Evolutionary conservation across 1,140 invertebrate species (phyloP), one percentile per base, ranked within the genome.

Genomic region (Atta cephalotes): DNA sequence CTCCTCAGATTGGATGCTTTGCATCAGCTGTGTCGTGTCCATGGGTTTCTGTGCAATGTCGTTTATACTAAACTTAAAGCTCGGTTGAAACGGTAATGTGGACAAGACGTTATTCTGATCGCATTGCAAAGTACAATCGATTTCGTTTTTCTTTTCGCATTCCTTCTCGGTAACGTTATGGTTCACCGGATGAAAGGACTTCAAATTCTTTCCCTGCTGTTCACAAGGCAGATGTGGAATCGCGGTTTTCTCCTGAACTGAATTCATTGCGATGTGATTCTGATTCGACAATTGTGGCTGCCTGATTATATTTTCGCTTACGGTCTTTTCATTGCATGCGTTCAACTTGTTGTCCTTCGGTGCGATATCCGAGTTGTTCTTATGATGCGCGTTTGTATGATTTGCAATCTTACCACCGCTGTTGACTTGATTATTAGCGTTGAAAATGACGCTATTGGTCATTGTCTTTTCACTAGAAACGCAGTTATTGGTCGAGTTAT

Each of bases 1-100:
- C 14, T 94, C 92, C 71, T 94, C 93, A 12, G 94, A 95, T 76
- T 94, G 93, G 49, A 95, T 95, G 53, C 92, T 94, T 70, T 94
- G 93, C 80, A 94, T 92, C 39, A 94, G 71, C 21, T 91, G 92
- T 5, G 84, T 76, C 7, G 91, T 85, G n/a, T 92, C 92, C 4
- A 91, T 80, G 4, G 92, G 45, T 12, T 93, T 93, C 45, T 93
- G 87, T 45, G 91, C 80, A 35, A 91, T 78, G 7, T 94, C 94
- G 53, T 84, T 93, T 60, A 90, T 87, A 18, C 88, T 90, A 60
- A 93, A 94, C 78, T 93, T 94, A 80, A 93, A 93, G 56, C 87
- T 89, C 45, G 91, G 87, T 85, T 92, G 93, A 88, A 91, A 94
- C 31, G 91, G 85, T 88, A 92, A 91, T 85, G 92, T 90, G 87